These are phyloP conservation scores for Cremastinae sp. DNA, from an alignment of 2,888 invertebrate species.

Conservation along the genomic window DNA sequence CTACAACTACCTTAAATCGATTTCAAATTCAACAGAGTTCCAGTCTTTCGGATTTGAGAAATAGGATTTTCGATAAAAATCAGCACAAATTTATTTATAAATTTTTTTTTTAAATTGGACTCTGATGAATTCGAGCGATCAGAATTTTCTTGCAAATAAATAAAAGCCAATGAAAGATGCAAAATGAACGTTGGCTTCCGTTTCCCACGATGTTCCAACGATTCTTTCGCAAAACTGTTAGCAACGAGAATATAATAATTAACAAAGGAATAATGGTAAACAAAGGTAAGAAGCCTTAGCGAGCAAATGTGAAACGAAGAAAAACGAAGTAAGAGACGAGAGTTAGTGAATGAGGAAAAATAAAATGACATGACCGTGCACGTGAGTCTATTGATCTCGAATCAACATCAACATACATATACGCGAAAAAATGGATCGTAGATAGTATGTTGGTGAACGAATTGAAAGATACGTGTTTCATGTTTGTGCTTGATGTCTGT, in stretches of 20 bases:
- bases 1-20: conserved; percentile 6
- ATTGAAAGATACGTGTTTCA: conserved; percentile 36
- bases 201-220: conserved; percentile 15
- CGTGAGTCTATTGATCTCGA: conserved; percentile 50
- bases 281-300: conserved; percentile 51
- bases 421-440: conserved; percentile 24
- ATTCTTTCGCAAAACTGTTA: conserved; percentile 16
- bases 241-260: conserved; percentile 17
- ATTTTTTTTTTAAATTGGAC: conserved; percentile 17
- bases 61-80: no score
- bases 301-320: conserved; percentile 47
- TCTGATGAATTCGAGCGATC: conserved; percentile 22
- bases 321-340: conserved; percentile 6
- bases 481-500: conserved; percentile 44
- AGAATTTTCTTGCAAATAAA: conserved; percentile 44
- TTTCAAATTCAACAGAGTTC: conserved; percentile 9
- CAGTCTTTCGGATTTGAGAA: neutral
- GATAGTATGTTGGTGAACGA: conserved; percentile 34
- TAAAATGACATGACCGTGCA: conserved; percentile 55
- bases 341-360: conserved; percentile 16
- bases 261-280: conserved; percentile 21
- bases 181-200: conserved; percentile 37
- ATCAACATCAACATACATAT: neutral
- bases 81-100: no score
- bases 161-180: conserved; percentile 38